Percentiles rank a stretch among this genome's conserved stretches.
Conservation (phyloP, 1,140 invertebrate species). For the Drosophila ananassae region DNA sequence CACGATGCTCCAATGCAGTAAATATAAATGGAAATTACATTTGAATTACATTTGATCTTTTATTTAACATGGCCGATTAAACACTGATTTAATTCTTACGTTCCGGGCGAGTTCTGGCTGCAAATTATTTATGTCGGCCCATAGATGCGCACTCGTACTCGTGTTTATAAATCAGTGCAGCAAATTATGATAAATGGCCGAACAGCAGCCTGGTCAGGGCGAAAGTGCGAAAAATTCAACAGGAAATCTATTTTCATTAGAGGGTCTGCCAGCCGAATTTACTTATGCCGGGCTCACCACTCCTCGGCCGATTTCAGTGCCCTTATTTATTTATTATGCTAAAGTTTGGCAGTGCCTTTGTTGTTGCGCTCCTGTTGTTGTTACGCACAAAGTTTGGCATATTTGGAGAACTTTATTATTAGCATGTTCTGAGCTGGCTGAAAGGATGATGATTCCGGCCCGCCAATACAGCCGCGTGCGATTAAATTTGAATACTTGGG, state of each 20-base stretch:
- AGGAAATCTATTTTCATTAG: slow-evolving; percentile 76
- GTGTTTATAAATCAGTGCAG: slow-evolving; percentile 64
- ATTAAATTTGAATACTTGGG: slow-evolving; percentile 75
- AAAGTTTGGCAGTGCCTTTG: slow-evolving; percentile 53
- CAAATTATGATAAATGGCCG: slow-evolving; percentile 77
- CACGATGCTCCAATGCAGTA: slow-evolving; percentile 48
- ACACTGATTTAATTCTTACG: slow-evolving; percentile 33
- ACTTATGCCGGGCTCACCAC: not conserved
- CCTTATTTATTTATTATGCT: slow-evolving; percentile 79
- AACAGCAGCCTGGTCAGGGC: slow-evolving; percentile 9
- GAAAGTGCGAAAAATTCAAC: slow-evolving; percentile 57
- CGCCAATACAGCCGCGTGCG: slow-evolving; percentile 20
- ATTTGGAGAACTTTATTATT: slow-evolving; percentile 83
- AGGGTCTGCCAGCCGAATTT: slow-evolving; percentile 33
- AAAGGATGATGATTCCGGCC: slow-evolving; percentile 18
- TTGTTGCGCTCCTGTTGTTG: slow-evolving; percentile 21
- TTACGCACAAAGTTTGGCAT: slow-evolving; percentile 76
- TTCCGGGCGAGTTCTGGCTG: slow-evolving; percentile 60
- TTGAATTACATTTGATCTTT: slow-evolving; percentile 63
- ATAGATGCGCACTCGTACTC: slow-evolving; percentile 18
- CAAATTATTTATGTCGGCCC: slow-evolving; percentile 4
- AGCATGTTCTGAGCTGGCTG: slow-evolving; percentile 44
- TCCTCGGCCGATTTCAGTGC: slow-evolving; percentile 33
- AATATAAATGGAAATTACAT: slow-evolving; percentile 66
- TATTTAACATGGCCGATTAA: slow-evolving; percentile 40